phyloP scores from a whole-genome alignment of 2,113 vertebrate genomes.

The Melozone crissalis region DNA sequence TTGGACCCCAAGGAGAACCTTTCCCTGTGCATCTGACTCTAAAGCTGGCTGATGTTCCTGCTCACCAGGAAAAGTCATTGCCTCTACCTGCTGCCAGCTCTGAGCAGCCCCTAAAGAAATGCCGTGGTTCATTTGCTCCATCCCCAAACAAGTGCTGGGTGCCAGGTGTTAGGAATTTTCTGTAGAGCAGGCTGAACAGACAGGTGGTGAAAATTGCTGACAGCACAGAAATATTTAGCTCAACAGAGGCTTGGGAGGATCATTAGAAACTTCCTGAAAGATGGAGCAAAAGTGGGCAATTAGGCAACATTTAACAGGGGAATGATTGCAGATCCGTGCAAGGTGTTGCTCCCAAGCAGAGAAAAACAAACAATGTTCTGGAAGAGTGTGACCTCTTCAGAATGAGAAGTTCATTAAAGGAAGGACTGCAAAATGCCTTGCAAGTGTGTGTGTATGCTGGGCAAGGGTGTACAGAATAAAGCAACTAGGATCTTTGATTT shows the following conservation, averaged over 20 bases:
- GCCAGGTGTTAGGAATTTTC: slow-evolving; percentile 16
- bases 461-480: background rate
- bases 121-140: background rate
- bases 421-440: background rate
- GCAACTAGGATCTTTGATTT: background rate
- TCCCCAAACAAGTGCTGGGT: background rate
- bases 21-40: background rate
- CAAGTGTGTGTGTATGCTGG: fast-evolving
- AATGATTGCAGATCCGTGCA: background rate
- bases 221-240: slow-evolving; percentile 8
- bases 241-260: background rate
- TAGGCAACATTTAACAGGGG: background rate
- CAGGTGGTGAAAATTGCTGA: slow-evolving; percentile 54
- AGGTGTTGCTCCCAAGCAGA: background rate
- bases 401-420: background rate
- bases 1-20: background rate
- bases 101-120: background rate
- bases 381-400: slow-evolving; percentile 1
- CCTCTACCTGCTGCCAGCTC: background rate
- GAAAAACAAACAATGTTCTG: background rate
- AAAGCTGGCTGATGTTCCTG: background rate
- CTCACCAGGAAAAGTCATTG: background rate
- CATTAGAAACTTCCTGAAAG: slow-evolving; percentile 20
- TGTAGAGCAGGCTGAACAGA: slow-evolving; percentile 3
- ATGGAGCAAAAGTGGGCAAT: background rate